Conservation (phyloP, 2,797 vertebrate genomes). For the Euthynnus affinis region DNA sequence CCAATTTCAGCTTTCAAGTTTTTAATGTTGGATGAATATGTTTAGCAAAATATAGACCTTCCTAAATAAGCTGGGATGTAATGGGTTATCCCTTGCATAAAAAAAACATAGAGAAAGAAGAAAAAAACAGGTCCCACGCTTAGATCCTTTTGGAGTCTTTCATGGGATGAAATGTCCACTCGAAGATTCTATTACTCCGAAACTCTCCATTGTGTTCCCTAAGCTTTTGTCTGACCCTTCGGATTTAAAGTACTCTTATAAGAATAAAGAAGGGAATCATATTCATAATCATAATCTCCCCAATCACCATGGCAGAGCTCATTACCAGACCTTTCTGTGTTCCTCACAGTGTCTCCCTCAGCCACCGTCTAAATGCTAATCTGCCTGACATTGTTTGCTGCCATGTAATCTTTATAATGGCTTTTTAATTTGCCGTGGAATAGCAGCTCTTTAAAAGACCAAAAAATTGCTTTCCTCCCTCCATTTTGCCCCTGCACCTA, state of each 20-base stretch:
- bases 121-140: constrained; percentile 16
- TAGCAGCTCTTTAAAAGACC: constrained; percentile 81
- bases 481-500: constrained; percentile 52
- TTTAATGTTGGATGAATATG: constrained; percentile 24
- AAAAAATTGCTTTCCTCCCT: constrained; percentile 74
- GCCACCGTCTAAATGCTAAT: constrained; percentile 84
- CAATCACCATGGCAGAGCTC: constrained; percentile 82
- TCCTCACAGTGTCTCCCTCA: constrained; percentile 77
- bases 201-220: constrained; percentile 66
- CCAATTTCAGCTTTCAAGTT: constrained; percentile 13
- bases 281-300: constrained; percentile 85
- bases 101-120: not conserved
- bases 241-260: constrained; percentile 78
- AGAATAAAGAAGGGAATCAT: constrained; percentile 83
- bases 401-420: constrained; percentile 87
- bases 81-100: constrained; percentile 17
- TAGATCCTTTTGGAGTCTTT: constrained; percentile 52
- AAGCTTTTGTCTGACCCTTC: constrained; percentile 75
- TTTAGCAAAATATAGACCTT: constrained; percentile 21
- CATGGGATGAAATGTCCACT: constrained; percentile 75
- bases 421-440: constrained; percentile 88
- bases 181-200: constrained; percentile 77
- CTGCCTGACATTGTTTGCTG: constrained; percentile 84
- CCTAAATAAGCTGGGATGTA: constrained; percentile 10
- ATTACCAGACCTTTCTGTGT: constrained; percentile 83